Base-by-base conservation (phyloP, 2,888 invertebrate species). In the Drosophila formosana region DNA sequence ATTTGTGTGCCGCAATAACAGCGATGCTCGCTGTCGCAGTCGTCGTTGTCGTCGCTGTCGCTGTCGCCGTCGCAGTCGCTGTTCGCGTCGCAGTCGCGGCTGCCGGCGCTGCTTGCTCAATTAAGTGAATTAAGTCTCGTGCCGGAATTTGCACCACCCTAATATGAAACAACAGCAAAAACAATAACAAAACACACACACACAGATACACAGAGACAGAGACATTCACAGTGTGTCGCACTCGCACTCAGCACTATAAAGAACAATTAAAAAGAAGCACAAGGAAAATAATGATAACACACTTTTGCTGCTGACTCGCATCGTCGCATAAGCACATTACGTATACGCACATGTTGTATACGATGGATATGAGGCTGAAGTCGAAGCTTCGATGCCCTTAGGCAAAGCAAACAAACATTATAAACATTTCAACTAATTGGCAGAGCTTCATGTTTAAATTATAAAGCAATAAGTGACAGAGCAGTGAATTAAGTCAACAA, bases 111-210 rank as follows among this genome's bases (percentile, higher is more conserved):
- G 86, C 79, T 57, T 72, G 83, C 86, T 88, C 87, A 88, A 88
- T 88, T 89, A 89, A 88, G 87, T 78, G 89, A 88, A 86, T 88
- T 88, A 89, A 89, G 88, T 87, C 88, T 85, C 89, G 89, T 85
- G 89, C 89, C 84, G 84, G 84, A 89, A 85, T 85, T 89, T 77
- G 84, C 87, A 73, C 79, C 85, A 85, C 88, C 88, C 82, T 57
- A 75, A 78, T 55, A 70, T 68, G 56, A 65, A 68, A 46, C 39
- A 66, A 51, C 50, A 56, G 30, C 63, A 66, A 28, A 51, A 70
- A 70, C 62, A 79, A 79, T 72, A 75, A 79, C 49, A 72, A 75
- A 72, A 72, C 41, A 39, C 56, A 34, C 45, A 43, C 45, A 26
- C 50, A 52, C 34, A n/a, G n/a, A n/a, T n/a, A n/a, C 34, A 49